Evolutionary conservation across 2,797 vertebrate species (phyloP).

Genomic region (Dromococcyx pavoninus): DNA sequence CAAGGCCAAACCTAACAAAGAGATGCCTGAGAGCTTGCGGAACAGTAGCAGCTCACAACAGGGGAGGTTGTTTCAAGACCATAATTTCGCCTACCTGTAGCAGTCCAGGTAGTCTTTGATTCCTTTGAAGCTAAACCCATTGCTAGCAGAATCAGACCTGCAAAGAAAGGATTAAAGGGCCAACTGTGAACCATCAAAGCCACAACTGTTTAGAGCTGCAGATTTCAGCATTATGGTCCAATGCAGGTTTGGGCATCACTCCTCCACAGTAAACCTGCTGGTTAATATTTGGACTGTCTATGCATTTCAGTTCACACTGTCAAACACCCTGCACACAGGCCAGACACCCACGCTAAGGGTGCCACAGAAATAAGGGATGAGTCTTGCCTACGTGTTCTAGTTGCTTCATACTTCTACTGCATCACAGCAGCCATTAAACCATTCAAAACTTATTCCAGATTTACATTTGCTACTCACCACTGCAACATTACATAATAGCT

Average conservation of each 20-base stretch:
- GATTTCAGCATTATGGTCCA: background rate
- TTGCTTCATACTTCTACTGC: background rate
- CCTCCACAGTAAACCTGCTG: background rate
- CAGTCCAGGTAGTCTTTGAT: slow-evolving; percentile 69
- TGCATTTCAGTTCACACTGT: background rate
- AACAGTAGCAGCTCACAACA: background rate
- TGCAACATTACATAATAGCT: background rate
- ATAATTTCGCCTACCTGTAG: slow-evolving; percentile 51
- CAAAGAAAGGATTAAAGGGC: background rate
- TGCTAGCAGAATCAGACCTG: slow-evolving; percentile 30
- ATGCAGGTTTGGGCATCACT: background rate
- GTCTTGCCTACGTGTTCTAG: background rate
- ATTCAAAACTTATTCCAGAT: background rate
- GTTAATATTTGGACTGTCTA: too few species aligned
- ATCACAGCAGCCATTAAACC: background rate
- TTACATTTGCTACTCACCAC: background rate
- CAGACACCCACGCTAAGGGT: background rate
- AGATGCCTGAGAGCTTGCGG: background rate
- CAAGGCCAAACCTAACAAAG: background rate
- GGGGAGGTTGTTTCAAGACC: background rate
- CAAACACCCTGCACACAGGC: background rate
- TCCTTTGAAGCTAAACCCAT: slow-evolving; percentile 64
- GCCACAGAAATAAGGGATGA: background rate
- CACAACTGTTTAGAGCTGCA: background rate
- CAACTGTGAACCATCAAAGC: background rate